Percentiles rank a stretch among this genome's conserved stretches.
phyloP scores from a whole-genome alignment of 2,888 invertebrate genomes.

The Drosophila rellima region DNA sequence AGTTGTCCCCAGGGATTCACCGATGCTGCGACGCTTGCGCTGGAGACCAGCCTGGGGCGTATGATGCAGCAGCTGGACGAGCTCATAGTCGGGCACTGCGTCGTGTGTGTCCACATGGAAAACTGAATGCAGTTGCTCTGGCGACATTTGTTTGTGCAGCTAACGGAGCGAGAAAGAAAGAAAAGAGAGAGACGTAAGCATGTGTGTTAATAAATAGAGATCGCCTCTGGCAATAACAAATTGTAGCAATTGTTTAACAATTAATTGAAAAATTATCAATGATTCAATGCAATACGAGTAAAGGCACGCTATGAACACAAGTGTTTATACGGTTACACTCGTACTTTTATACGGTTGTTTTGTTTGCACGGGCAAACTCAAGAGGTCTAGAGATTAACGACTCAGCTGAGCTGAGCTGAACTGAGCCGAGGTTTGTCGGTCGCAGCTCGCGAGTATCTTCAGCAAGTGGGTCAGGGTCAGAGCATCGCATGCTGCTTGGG shows the following conservation, averaged over 20 bases:
- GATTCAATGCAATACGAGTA: constrained; percentile 68
- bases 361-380: constrained; percentile 40
- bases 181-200: neutral
- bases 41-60: constrained; percentile 58
- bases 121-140: constrained; percentile 92
- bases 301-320: constrained; percentile 54
- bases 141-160: constrained; percentile 96
- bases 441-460: constrained; percentile 61
- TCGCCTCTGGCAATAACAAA: constrained; percentile 59
- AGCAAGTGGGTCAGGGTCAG: constrained; percentile 79
- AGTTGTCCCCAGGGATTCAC: constrained; percentile 38
- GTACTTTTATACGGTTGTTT: constrained; percentile 40
- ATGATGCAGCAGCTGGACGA: constrained; percentile 91
- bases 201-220: constrained; percentile 26
- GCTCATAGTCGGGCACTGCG: constrained; percentile 93
- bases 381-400: constrained; percentile 69
- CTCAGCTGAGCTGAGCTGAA: constrained; percentile 34
- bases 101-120: constrained; percentile 91
- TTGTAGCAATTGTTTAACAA: constrained; percentile 71
- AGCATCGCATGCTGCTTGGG: constrained; percentile 56
- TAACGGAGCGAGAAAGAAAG: constrained; percentile 78
- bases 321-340: constrained; percentile 58
- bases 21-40: constrained; percentile 84
- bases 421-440: constrained; percentile 36
- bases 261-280: constrained; percentile 72